phyloP scores from a whole-genome alignment of 1,140 invertebrate genomes.

The Heliconius melpomene region DNA sequence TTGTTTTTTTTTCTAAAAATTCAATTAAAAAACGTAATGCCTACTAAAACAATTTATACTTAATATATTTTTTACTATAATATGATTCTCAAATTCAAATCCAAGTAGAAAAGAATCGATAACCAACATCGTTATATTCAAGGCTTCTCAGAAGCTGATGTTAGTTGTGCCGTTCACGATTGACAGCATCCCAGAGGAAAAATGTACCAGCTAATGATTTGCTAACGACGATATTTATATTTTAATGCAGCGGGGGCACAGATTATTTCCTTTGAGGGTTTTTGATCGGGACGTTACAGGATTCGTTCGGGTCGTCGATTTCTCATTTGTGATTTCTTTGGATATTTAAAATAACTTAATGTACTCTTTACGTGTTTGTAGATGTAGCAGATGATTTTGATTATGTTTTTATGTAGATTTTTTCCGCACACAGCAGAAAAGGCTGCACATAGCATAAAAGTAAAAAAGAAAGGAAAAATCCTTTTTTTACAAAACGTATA shows the following conservation, averaged over 20 bases:
- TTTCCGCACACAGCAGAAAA: neutral
- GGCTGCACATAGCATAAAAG: too few relatives aligned
- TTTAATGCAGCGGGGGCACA: constrained; percentile 70
- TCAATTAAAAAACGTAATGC: too few relatives aligned
- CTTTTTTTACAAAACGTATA: too few relatives aligned
- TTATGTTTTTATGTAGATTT: neutral
- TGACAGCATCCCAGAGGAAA: constrained; percentile 66
- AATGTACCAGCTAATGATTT: constrained; percentile 76
- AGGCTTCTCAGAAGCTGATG: constrained; percentile 4
- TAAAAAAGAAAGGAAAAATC: too few relatives aligned
- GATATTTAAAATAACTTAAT: constrained; percentile 11
- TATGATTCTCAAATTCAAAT: neutral
- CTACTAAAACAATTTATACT: too few relatives aligned
- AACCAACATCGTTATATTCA: constrained; percentile 21
- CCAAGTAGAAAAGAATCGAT: neutral
- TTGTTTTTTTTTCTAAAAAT: too few relatives aligned
- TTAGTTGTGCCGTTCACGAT: constrained; percentile 49
- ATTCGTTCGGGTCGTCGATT: constrained; percentile 44
- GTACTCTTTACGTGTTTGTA: neutral
- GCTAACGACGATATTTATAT: constrained; percentile 78
- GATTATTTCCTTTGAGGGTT: constrained; percentile 77
- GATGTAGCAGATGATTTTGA: neutral
- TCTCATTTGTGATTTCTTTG: constrained; percentile 29
- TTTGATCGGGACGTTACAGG: constrained; percentile 50
- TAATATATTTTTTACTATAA: too few relatives aligned